phyloP scores from a whole-genome alignment of 2,888 invertebrate genomes.

The Caenorhabditis virilis region DNA sequence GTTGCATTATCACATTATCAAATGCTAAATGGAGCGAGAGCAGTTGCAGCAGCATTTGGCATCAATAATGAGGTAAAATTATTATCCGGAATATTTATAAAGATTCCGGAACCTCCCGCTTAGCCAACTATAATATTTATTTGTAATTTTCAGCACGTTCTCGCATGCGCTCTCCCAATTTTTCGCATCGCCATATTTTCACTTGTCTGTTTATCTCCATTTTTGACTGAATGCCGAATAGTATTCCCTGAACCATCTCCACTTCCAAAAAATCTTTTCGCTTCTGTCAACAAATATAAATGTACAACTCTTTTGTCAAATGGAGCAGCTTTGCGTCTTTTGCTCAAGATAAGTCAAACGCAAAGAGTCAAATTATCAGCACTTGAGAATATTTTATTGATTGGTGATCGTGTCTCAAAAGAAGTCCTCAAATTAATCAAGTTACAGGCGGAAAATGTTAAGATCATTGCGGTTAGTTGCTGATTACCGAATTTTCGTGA shows the following conservation, averaged over 20 bases:
- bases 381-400: conserved; percentile 57
- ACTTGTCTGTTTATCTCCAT: conserved; percentile 60
- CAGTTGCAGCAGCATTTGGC: conserved; percentile 59
- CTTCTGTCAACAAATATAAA: conserved; percentile 57
- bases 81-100: too few relatives aligned
- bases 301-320: conserved; percentile 58
- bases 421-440: conserved; percentile 59
- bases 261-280: conserved; percentile 57
- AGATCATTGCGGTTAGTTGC: conserved; percentile 57
- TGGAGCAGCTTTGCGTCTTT: conserved; percentile 61
- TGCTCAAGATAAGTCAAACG: conserved; percentile 55
- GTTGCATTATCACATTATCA: conserved; percentile 65
- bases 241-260: conserved; percentile 67
- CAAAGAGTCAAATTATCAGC: conserved; percentile 55
- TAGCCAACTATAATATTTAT: too few relatives aligned
- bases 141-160: conserved; percentile 56
- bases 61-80: conserved; percentile 41
- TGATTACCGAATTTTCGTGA: not conserved
- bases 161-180: conserved; percentile 65
- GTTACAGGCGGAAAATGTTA: conserved; percentile 58
- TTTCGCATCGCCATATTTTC: conserved; percentile 66
- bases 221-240: conserved; percentile 56
- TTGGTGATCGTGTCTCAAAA: conserved; percentile 61
- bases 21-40: conserved; percentile 62
- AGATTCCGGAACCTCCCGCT: too few relatives aligned